Evolutionary conservation across 2,113 vertebrate species (phyloP).

Genomic region (Labeo rohita): DNA sequence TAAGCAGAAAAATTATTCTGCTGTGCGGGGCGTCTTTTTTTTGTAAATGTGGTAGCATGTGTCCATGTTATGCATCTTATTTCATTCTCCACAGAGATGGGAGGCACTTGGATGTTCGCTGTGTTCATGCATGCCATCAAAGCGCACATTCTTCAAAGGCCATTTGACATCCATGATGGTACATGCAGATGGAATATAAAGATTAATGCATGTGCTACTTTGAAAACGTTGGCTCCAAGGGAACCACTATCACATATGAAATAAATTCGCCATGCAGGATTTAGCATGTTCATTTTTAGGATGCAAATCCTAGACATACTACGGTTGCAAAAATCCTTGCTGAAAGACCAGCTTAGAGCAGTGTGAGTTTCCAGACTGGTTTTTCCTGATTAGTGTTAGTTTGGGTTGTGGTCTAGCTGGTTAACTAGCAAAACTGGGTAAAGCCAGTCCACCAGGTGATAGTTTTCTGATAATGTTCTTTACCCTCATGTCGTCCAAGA

Average conservation of each 20-base stretch:
- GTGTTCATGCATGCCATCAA: background rate
- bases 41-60: background rate
- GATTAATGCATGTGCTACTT: slow-evolving; percentile 12
- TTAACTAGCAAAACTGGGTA: background rate
- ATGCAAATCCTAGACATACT: background rate
- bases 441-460: background rate
- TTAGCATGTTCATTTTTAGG: background rate
- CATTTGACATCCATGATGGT: background rate
- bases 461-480: too few species aligned
- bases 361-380: background rate
- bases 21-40: background rate
- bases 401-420: background rate
- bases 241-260: slow-evolving; percentile 4
- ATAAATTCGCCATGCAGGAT: background rate
- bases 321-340: background rate
- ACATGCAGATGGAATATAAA: slow-evolving; percentile 12
- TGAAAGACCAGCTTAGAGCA: background rate
- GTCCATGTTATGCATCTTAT: slow-evolving; percentile 6
- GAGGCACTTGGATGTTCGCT: background rate
- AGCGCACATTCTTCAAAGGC: slow-evolving; percentile 16
- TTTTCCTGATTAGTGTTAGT: background rate
- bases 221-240: background rate
- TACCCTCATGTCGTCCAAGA: too few species aligned
- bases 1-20: slow-evolving; percentile 56
- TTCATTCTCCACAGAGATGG: background rate